Evolutionary conservation across 2,797 vertebrate species (phyloP).

Genomic region (Hipposideros larvatus): DNA sequence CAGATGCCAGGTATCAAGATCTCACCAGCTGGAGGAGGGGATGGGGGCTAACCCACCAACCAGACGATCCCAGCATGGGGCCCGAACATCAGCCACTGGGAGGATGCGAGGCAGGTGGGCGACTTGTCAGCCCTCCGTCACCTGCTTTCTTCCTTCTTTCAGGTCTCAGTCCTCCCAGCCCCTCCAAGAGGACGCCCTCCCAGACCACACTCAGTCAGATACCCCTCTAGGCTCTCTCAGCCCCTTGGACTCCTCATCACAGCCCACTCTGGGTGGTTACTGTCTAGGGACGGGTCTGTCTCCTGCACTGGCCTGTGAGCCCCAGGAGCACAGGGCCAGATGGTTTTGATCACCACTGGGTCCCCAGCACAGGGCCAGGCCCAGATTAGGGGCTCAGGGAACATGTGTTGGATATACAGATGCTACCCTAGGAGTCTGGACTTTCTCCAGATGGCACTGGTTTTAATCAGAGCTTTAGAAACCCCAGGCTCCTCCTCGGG

Average conservation of each 20-base stretch:
- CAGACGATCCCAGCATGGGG: rapidly evolving
- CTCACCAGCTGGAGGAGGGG: neutral
- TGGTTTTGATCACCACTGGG: neutral
- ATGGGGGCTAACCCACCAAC: rapidly evolving
- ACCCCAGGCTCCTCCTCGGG: neutral
- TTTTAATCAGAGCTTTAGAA: neutral
- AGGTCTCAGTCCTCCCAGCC: neutral
- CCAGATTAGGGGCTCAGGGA: neutral
- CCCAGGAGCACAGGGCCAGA: neutral
- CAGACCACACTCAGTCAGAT: neutral
- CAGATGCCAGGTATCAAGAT: neutral
- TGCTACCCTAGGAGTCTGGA: neutral
- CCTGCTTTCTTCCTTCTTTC: neutral
- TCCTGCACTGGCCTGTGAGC: neutral
- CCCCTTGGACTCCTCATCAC: neutral
- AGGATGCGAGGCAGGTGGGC: neutral
- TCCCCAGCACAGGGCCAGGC: neutral
- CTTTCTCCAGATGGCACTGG: neutral
- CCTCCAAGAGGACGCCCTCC: slow-evolving; percentile 5
- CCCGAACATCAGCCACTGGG: neutral
- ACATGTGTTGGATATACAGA: rapidly evolving
- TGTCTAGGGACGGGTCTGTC: neutral
- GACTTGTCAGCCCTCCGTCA: neutral
- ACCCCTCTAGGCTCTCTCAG: neutral
- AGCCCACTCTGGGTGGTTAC: neutral